Evolutionary conservation across 2,888 invertebrate genomes (phyloP).

Genomic region (Chymomyza caudatula): DNA sequence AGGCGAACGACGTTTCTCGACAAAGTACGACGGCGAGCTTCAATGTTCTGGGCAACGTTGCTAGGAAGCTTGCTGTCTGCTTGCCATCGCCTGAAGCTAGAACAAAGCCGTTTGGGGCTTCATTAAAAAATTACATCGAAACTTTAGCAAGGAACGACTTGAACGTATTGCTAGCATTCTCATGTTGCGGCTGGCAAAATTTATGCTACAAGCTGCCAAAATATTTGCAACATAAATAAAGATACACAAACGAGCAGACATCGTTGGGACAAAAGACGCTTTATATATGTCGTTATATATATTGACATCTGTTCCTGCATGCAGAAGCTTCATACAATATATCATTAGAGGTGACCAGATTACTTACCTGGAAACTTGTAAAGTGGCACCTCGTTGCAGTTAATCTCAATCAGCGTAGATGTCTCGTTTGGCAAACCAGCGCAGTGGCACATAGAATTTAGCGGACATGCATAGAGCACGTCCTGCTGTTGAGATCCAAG

Average conservation of each 20-base stretch:
- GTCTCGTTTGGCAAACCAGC: constrained; percentile 78
- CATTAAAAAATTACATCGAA: constrained; percentile 68
- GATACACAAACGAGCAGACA: background rate
- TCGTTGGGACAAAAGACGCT: background rate
- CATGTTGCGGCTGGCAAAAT: background rate
- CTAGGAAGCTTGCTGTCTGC: background rate
- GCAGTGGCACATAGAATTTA: constrained; percentile 79
- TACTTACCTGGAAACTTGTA: constrained; percentile 79
- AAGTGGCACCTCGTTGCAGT: constrained; percentile 78
- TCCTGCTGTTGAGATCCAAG: constrained; percentile 77
- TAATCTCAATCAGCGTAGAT: constrained; percentile 78
- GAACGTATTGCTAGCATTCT: background rate
- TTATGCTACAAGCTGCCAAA: constrained; percentile 35
- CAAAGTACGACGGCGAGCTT: background rate
- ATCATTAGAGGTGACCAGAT: background rate
- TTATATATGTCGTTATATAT: background rate
- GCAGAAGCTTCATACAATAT: constrained; percentile 19
- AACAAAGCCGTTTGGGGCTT: constrained; percentile 63
- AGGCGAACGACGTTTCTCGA: background rate
- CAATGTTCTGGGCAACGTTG: background rate
- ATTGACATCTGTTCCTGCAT: constrained; percentile 34
- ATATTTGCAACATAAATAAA: constrained; percentile 63
- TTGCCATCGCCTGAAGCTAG: constrained; percentile 7
- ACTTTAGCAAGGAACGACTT: background rate
- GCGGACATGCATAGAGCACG: constrained; percentile 77